A percentile compares a stretch with the other conserved stretches of the same genome.
These are phyloP conservation scores for Eulemur coronatus DNA, from an alignment of 2,797 vertebrate species.

Conservation along the genomic window DNA sequence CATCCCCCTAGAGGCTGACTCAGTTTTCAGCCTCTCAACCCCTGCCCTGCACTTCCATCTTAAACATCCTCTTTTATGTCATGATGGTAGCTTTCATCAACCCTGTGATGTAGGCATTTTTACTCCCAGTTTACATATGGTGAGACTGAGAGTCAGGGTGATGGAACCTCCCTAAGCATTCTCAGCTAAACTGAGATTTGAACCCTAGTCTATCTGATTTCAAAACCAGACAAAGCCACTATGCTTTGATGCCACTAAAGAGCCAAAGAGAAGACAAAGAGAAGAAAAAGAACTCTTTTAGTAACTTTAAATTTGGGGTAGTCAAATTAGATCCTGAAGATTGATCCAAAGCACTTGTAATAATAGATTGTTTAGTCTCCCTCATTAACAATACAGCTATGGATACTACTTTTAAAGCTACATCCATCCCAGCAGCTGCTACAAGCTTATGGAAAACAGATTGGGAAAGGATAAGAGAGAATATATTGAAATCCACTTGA, in stretches of 20 bases:
- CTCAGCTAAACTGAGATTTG: not conserved
- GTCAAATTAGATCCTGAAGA: not conserved
- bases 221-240: conserved; percentile 15
- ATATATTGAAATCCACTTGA: conserved; percentile 22
- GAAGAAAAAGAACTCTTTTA: not conserved
- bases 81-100: not conserved
- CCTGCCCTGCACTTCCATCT: not conserved
- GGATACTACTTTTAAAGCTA: not conserved
- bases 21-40: not conserved
- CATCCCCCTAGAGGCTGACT: not conserved
- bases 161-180: not conserved
- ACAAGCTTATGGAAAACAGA: conserved; percentile 21
- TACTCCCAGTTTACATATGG: not conserved
- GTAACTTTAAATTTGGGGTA: conserved; percentile 5
- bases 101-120: not conserved
- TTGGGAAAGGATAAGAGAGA: not conserved
- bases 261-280: not conserved
- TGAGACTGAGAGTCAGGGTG: not conserved
- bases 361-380: not conserved
- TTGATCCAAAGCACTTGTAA: not conserved
- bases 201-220: not conserved
- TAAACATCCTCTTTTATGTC: not conserved
- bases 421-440: not conserved
- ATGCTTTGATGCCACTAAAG: not conserved
- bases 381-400: not conserved